phyloP scores from a whole-genome alignment of 1,140 invertebrate species.

The Melanaphis sacchari region DNA sequence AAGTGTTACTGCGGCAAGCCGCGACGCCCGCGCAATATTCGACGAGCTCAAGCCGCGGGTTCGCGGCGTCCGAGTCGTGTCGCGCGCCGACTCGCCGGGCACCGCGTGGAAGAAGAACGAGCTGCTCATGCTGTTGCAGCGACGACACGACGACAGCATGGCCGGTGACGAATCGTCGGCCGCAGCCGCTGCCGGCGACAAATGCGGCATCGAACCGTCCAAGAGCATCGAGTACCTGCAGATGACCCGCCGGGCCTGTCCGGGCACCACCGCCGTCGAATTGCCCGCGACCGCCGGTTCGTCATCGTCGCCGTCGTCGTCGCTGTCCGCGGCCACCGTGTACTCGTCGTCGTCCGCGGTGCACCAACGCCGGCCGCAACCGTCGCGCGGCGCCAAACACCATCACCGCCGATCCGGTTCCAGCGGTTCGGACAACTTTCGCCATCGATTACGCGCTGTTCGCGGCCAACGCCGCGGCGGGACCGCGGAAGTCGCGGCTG shows the following conservation, averaged over 20 bases:
- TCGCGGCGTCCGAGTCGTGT: conserved; percentile 67
- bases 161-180: neutral
- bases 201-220: conserved; percentile 46
- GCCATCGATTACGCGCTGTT: conserved; percentile 42
- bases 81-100: conserved; percentile 61
- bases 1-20: conserved; percentile 61
- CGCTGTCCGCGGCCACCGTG: conserved; percentile 16
- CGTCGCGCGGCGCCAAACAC: neutral
- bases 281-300: neutral
- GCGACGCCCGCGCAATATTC: conserved; percentile 59
- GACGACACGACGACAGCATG: neutral
- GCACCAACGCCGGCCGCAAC: neutral
- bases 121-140: neutral
- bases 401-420: neutral
- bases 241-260: neutral
- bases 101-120: conserved; percentile 62
- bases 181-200: neutral
- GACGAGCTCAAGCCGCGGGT: conserved; percentile 68
- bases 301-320: neutral
- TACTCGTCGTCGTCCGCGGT: conserved; percentile 20
- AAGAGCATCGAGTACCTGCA: conserved; percentile 59
- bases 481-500: neutral
- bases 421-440: conserved; percentile 45
- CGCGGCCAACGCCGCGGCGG: neutral
- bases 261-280: neutral